Conservation (phyloP, 2,888 invertebrate species). For the Arrhopalites spinosus region DNA sequence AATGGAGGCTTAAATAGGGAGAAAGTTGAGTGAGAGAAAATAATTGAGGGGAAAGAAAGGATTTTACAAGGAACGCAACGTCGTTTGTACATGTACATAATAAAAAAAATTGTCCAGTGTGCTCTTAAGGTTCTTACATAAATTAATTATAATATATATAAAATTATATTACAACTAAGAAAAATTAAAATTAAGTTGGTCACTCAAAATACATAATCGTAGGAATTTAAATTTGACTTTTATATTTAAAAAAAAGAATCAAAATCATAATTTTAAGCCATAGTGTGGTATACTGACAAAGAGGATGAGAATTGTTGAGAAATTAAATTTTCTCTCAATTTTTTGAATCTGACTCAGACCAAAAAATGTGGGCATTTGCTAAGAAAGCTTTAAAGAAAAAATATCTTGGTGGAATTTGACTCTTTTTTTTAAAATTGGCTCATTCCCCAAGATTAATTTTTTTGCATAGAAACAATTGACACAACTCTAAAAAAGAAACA, state of each 20-base stretch:
- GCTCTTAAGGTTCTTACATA: conserved; percentile 4
- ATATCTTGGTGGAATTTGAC: conserved; percentile 8
- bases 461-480: too few relatives aligned
- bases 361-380: conserved; percentile 24
- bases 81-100: conserved; percentile 9
- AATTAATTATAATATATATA: background rate
- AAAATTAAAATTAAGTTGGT: too few relatives aligned
- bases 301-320: too few relatives aligned
- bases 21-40: background rate
- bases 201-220: too few relatives aligned
- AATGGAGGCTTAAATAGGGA: background rate
- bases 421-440: too few relatives aligned
- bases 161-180: background rate
- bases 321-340: too few relatives aligned
- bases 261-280: background rate
- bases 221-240: too few relatives aligned
- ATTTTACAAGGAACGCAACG: background rate
- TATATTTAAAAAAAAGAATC: background rate
- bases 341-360: conserved; percentile 5
- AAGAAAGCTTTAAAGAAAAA: conserved; percentile 33
- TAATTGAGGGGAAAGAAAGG: background rate
- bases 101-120: background rate
- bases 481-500: too few relatives aligned
- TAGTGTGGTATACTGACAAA: background rate
- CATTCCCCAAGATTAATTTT: background rate